These are phyloP conservation scores for Dipodomys stephensi DNA, from an alignment of 2,113 vertebrate species.

Conservation along the genomic window DNA sequence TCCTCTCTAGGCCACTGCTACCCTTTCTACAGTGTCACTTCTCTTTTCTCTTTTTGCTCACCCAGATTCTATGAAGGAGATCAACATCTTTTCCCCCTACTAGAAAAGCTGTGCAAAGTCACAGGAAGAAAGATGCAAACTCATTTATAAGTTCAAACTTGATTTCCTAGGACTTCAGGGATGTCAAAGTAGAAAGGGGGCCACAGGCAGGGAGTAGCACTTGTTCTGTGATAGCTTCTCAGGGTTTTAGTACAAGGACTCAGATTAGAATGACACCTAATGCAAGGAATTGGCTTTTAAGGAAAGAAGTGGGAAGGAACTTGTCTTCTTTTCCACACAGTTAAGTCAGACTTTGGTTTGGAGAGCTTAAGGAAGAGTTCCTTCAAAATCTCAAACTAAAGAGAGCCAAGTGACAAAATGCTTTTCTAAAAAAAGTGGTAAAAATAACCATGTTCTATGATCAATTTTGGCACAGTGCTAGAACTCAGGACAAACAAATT, in stretches of 20 bases:
- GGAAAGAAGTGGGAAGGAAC: conserved; percentile 18
- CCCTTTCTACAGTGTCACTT: too few species aligned
- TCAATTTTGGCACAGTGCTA: neutral
- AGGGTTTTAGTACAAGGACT: neutral
- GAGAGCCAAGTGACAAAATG: neutral
- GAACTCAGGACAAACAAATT: neutral
- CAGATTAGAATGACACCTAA: neutral
- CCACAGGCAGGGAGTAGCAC: neutral
- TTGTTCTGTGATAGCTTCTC: conserved; percentile 7
- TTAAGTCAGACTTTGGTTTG: neutral
- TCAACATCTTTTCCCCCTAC: neutral
- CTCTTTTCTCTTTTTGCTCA: neutral
- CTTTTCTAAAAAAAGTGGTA: neutral
- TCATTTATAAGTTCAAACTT: neutral
- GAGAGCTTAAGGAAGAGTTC: conserved; percentile 12
- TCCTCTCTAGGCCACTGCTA: conserved; percentile 1
- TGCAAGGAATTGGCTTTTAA: conserved; percentile 34
- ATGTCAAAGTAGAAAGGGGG: neutral
- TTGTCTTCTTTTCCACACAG: conserved; percentile 17
- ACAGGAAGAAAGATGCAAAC: neutral
- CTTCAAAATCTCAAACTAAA: conserved; percentile 49
- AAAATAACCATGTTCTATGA: neutral
- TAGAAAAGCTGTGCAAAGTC: neutral
- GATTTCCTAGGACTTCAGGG: conserved; percentile 10
- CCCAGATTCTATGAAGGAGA: neutral